A percentile compares a stretch with the other conserved stretches of the same genome.
Evolutionary conservation across 2,797 vertebrate species (phyloP).

Genomic region (Spheniscus humboldti): DNA sequence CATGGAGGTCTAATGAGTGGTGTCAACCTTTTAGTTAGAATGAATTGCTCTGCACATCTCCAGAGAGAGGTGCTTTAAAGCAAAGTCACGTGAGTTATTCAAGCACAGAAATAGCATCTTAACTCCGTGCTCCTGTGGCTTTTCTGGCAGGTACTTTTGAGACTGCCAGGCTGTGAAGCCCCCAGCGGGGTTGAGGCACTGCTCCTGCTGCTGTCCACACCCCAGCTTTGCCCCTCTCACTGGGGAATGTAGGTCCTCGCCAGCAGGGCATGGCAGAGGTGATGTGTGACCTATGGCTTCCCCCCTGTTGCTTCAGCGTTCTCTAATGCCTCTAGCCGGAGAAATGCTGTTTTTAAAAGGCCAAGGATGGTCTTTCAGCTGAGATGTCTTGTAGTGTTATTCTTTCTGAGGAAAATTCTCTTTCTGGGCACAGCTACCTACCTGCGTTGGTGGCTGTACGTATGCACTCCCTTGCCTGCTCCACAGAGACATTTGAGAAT

Average conservation of each 20-base stretch:
- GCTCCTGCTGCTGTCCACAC: neutral
- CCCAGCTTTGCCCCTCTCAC: neutral
- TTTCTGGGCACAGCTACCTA: neutral
- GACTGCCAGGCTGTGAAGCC: neutral
- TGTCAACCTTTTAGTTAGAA: neutral
- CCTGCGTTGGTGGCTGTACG: rapidly evolving
- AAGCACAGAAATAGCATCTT: neutral
- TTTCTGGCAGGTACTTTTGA: neutral
- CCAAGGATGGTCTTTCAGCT: neutral
- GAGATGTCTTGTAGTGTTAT: neutral
- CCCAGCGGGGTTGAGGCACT: neutral
- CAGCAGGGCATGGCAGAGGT: neutral
- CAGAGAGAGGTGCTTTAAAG: neutral
- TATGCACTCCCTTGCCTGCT: neutral
- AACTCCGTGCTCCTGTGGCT: rapidly evolving
- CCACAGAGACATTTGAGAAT: neutral
- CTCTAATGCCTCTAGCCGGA: neutral
- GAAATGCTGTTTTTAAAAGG: neutral
- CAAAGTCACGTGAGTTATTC: neutral
- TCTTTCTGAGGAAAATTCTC: neutral
- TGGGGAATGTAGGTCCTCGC: rapidly evolving
- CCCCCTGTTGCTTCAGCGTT: neutral
- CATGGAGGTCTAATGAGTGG: neutral
- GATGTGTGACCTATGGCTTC: neutral
- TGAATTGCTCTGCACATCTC: neutral